Conservation (phyloP, 2,797 vertebrate genomes). For the Alectoris magna region DNA sequence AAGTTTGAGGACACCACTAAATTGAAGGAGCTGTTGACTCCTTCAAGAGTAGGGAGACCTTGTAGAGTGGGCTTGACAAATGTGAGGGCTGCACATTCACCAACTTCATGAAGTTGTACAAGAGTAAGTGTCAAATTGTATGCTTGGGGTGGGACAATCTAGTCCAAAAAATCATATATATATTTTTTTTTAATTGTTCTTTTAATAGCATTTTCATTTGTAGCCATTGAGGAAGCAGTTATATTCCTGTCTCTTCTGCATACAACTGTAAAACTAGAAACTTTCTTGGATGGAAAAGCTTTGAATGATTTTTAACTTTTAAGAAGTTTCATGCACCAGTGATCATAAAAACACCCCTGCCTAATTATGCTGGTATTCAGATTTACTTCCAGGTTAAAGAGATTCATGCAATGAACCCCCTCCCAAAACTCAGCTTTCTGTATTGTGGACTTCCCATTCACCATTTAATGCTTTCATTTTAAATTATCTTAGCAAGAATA, state of each 20-base stretch:
- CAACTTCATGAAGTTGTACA: no score
- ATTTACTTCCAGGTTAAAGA: not conserved
- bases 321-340: not conserved
- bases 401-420: fast-evolving
- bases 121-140: no score
- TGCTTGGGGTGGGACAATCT: no score
- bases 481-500: not conserved
- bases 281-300: not conserved
- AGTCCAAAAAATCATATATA: no score
- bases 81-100: no score
- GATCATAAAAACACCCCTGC: not conserved
- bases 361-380: not conserved
- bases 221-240: not conserved
- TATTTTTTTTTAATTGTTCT: not conserved
- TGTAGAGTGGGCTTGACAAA: no score
- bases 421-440: not conserved
- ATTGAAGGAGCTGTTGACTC: no score
- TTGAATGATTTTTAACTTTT: not conserved
- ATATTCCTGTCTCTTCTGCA: not conserved
- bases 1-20: no score
- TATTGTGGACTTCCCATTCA: not conserved
- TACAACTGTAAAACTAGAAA: not conserved
- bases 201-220: not conserved
- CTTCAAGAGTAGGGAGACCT: no score
- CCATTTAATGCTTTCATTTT: conserved; percentile 11